A percentile compares a stretch with the other conserved stretches of the same genome.
These are phyloP conservation scores for Neodontobutis hainanensis DNA, from an alignment of 2,113 vertebrate genomes.

Conservation along the genomic window DNA sequence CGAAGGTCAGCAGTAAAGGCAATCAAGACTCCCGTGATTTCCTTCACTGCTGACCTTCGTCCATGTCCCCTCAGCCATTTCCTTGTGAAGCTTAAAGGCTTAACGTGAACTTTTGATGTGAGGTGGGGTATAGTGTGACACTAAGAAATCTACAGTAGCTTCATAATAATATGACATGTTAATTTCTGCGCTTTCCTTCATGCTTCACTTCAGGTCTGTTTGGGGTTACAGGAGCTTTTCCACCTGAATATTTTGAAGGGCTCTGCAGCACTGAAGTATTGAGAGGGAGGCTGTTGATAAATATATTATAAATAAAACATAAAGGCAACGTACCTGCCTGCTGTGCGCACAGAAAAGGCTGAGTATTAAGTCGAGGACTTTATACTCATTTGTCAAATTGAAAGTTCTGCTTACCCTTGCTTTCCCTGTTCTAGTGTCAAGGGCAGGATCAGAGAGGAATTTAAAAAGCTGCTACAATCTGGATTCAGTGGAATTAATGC, in stretches of 20 bases:
- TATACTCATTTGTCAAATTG: slow-evolving; percentile 57
- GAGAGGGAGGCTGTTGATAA: slow-evolving; percentile 45
- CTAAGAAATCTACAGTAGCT: slow-evolving; percentile 30
- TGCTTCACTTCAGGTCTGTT: slow-evolving; percentile 27
- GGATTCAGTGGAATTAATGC: neutral
- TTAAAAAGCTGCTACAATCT: neutral
- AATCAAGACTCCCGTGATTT: neutral
- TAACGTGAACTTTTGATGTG: slow-evolving; percentile 23
- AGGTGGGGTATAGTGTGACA: slow-evolving; percentile 11
- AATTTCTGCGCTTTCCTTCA: slow-evolving; percentile 16
- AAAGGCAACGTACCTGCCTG: slow-evolving; percentile 46
- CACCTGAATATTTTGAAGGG: slow-evolving; percentile 36
- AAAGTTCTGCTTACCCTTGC: slow-evolving; percentile 33
- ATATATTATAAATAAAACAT: slow-evolving; percentile 68
- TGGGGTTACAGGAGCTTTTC: slow-evolving; percentile 23
- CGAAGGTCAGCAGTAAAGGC: neutral
- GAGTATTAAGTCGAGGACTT: slow-evolving; percentile 33
- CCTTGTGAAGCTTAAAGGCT: slow-evolving; percentile 22
- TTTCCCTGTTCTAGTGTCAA: slow-evolving; percentile 22
- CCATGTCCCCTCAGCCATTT: slow-evolving; percentile 36
- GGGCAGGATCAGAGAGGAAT: neutral
- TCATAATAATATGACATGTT: slow-evolving; percentile 30
- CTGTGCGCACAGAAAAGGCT: slow-evolving; percentile 40
- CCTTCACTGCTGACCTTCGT: slow-evolving; percentile 48
- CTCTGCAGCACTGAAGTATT: slow-evolving; percentile 37